Base-by-base conservation (phyloP, 2,797 vertebrate species). In the Anas acuta region DNA sequence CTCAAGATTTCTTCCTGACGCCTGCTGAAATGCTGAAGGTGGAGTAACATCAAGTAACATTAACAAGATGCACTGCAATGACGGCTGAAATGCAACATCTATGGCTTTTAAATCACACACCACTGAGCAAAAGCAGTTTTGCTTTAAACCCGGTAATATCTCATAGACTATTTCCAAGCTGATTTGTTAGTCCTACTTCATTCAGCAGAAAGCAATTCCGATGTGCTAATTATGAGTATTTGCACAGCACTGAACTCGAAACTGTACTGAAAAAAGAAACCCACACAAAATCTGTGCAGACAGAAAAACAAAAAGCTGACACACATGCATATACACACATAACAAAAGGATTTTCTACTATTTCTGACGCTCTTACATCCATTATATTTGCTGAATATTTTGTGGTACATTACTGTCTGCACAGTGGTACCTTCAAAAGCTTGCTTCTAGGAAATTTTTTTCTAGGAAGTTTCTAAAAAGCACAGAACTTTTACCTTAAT, bases 271-370 rank as follows among this genome's bases (percentile, higher is more conserved):
- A 54, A 60, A 51, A 25, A 43, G 4, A 58, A 53, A 43, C 2
- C 45, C 30, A 39, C 20, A 41, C 10, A 49, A 86, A 76, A 69
- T 26, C 39, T 12, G 28, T 6, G 28, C 35, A 21, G 56, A 54
- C 20, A 58, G 21, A 60, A 23, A 32, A 43, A 22, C 25, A 41
- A 67, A 45, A 83, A 58, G 47, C 73, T 53, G 60, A 51, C 22
- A 28, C 28, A 23, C 9, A 4, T 1, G 15, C 16, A 21, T 9
- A 22, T 1, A 28, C 8, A 8, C 3, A 28, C 4, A 41, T 35
- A 30, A 5, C 12, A 41, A 8, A 4, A 32, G 5, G 10, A 37
- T 32, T 28, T 85, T 12, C 62, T 82, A 3, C 43, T 45, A 7
- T 33, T 60, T 57, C 32, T 49, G 37, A 57, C 16, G n/a, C 16